Evolutionary conservation across 2,888 invertebrate species (phyloP), one percentile per base, ranked within the genome.

Genomic region (Drosophila limbata): DNA sequence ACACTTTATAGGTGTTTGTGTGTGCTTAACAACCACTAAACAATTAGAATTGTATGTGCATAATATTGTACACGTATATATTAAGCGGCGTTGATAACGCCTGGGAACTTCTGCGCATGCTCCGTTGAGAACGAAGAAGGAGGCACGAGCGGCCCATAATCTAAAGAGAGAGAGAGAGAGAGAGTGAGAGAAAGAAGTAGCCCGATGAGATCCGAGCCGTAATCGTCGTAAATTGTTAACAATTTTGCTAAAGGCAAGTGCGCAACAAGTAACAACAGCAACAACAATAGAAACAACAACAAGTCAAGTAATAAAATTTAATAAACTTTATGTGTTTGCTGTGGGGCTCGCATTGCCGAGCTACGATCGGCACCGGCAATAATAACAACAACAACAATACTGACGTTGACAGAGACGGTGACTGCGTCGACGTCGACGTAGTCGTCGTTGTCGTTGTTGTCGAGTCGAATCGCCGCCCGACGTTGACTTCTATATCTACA

Each of bases 401-500:
- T 15, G 56, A 19, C 65, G 78, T 61, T 60, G 78, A 25, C 60
- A 21, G 40, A 59, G 59, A 47, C 71, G 61, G 10, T 52, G 59
- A n/a, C 63, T 33, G 31, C 11, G 51, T 13, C 40, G 53, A 4
- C n/a, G 60, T 31, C 35, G 56, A 10, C 33, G 55, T 5, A 35
- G 57, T 33, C 35, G 63, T 35, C n/a, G 52, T 17, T 13, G 25
- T 42, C 19, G 44, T 47, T 42, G 42, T 51, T 42, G 73, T 48
- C 63, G 77, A 72, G 60, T 63, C 74, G 28, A 6, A 8, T 8
- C 28, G 78, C 61, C 65, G 62, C 55, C 60, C 69, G 79, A 67
- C 70, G 83, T 67, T 89, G 81, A 85, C 88, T 88, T 83, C 88
- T 89, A 89, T 86, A 86, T 86, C 89, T 89, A 89, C 90, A 84